phyloP scores from a whole-genome alignment of 1,140 invertebrate species.

The Zaprionus taronus region DNA sequence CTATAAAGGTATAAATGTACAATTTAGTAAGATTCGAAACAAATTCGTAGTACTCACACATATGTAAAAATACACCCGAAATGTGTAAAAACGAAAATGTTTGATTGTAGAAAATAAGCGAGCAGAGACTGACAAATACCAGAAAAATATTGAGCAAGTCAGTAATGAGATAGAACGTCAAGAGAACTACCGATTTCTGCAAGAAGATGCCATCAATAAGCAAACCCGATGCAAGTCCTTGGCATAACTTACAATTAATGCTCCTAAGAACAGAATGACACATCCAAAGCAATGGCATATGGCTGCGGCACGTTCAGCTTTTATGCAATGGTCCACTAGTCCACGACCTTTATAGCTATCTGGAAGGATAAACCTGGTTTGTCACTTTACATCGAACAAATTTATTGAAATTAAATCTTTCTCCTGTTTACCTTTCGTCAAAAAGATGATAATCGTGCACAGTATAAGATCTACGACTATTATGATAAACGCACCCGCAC shows the following conservation, averaged over 20 bases:
- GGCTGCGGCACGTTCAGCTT: conserved; percentile 52
- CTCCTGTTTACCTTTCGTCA: conserved; percentile 9
- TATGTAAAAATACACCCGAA: no score
- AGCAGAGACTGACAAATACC: neutral
- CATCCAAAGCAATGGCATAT: conserved; percentile 67
- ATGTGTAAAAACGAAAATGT: neutral
- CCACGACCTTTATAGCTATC: neutral
- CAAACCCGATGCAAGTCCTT: neutral
- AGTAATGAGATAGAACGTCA: conserved; percentile 64
- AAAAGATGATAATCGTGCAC: conserved; percentile 26
- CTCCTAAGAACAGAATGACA: conserved; percentile 44
- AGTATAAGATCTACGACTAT: conserved; percentile 31
- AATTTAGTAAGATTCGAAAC: neutral
- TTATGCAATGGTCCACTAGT: neutral
- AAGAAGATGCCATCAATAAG: neutral
- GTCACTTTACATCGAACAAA: neutral
- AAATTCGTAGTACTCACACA: neutral
- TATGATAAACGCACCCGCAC: conserved; percentile 46
- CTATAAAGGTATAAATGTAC: conserved; percentile 15
- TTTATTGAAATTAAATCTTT: neutral
- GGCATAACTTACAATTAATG: conserved; percentile 50
- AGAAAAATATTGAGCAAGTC: conserved; percentile 45
- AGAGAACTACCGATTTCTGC: conserved; percentile 51
- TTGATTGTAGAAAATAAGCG: neutral
- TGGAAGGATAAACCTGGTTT: neutral